Evolutionary conservation across 2,888 invertebrate species (phyloP).

Genomic region (Alviniconcha strummeri): DNA sequence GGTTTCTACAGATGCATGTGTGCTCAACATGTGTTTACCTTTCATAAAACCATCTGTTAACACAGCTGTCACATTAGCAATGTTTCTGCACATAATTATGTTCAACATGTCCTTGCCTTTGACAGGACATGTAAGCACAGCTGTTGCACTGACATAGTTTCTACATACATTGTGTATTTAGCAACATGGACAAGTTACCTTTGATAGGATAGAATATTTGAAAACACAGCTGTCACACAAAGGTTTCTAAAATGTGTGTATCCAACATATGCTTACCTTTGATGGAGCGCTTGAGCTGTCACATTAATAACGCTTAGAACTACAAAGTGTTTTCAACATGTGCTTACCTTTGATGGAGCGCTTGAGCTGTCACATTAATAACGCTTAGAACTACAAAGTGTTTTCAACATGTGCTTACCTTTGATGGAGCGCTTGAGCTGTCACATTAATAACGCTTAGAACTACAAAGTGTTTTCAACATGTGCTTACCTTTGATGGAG

Average conservation of each 20-base stretch:
- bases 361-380: too few relatives aligned
- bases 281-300: neutral
- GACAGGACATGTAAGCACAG: neutral
- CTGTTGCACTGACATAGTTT: too few relatives aligned
- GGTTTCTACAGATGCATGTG: too few relatives aligned
- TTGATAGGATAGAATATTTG: slow-evolving; percentile 67
- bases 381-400: too few relatives aligned
- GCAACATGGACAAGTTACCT: slow-evolving; percentile 46
- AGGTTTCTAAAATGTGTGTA: slow-evolving; percentile 35
- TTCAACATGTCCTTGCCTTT: neutral
- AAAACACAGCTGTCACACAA: slow-evolving; percentile 56
- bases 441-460: too few relatives aligned
- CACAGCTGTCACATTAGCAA: neutral
- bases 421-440: too few relatives aligned
- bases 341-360: too few relatives aligned
- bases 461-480: too few relatives aligned
- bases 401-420: too few relatives aligned
- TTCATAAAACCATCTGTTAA: neutral
- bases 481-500: neutral
- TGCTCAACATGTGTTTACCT: neutral
- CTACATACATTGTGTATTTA: too few relatives aligned
- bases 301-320: neutral
- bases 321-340: too few relatives aligned
- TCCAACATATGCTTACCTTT: neutral
- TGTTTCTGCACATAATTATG: too few relatives aligned